Evolutionary conservation across 2,113 vertebrate genomes (phyloP).

Genomic region (Merops nubicus): DNA sequence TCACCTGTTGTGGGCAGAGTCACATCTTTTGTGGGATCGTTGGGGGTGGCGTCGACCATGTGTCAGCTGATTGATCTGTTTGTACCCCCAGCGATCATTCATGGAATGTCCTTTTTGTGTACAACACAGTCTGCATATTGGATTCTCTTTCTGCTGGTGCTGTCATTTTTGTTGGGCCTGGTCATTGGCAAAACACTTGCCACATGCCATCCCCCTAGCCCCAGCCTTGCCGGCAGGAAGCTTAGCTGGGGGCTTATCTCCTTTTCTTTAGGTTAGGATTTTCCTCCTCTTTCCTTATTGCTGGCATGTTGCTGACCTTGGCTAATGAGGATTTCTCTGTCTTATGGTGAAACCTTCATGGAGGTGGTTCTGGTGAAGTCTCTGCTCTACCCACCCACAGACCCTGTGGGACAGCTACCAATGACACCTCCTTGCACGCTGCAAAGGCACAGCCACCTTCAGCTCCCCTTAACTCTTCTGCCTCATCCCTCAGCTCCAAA

Average conservation of each 20-base stretch:
- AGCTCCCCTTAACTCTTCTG: not conserved
- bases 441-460: not conserved
- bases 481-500: not conserved
- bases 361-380: not conserved
- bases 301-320: not conserved
- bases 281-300: not conserved
- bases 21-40: no score
- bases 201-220: not conserved
- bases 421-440: not conserved
- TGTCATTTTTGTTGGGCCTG: no score
- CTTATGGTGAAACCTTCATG: not conserved
- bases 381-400: not conserved
- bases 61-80: no score
- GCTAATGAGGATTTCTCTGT: not conserved
- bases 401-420: not conserved
- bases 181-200: not conserved
- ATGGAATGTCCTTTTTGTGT: no score
- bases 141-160: no score
- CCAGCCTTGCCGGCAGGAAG: not conserved
- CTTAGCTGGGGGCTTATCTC: not conserved
- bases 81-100: no score
- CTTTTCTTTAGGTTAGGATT: not conserved
- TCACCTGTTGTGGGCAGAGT: no score
- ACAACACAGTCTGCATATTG: no score
- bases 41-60: no score